A percentile compares a stretch with the other conserved stretches of the same genome.
These are phyloP conservation scores for Poecilia velifera DNA, from an alignment of 2,797 vertebrate species.

Conservation along the genomic window DNA sequence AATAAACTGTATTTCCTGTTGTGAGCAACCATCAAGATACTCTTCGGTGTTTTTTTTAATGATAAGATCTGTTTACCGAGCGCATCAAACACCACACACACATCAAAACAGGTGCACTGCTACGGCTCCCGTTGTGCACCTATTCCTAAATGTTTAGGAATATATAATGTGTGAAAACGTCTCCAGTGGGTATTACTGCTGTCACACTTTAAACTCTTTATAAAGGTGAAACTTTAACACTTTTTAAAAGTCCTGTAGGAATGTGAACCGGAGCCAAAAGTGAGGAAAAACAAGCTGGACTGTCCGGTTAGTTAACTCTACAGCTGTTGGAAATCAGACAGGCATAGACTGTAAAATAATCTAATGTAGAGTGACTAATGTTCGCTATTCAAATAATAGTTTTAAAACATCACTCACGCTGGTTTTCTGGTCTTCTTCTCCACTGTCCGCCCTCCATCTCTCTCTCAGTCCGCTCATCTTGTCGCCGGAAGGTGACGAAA, in stretches of 20 bases:
- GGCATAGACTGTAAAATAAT: neutral
- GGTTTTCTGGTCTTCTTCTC: neutral
- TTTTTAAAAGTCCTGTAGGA: neutral
- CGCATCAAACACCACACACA: neutral
- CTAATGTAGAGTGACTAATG: neutral
- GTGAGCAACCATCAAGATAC: neutral
- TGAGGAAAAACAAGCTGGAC: neutral
- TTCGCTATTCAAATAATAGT: neutral
- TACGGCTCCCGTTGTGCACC: neutral
- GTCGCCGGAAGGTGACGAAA: neutral
- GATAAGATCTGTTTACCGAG: neutral
- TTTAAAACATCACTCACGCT: constrained; percentile 51
- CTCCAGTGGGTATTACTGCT: neutral
- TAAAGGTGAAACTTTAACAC: neutral
- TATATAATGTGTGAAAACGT: neutral
- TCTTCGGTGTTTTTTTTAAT: neutral
- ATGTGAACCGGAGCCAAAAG: neutral
- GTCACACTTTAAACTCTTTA: neutral
- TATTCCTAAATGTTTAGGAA: neutral
- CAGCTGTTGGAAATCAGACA: neutral
- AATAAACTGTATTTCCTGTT: neutral
- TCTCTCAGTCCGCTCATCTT: constrained; percentile 49
- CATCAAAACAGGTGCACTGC: neutral
- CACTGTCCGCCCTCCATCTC: neutral
- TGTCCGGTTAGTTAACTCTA: neutral